Evolutionary conservation across 2,113 vertebrate species (phyloP), one percentile per base, ranked within the genome.

Genomic region (Chaenogobius annularis): DNA sequence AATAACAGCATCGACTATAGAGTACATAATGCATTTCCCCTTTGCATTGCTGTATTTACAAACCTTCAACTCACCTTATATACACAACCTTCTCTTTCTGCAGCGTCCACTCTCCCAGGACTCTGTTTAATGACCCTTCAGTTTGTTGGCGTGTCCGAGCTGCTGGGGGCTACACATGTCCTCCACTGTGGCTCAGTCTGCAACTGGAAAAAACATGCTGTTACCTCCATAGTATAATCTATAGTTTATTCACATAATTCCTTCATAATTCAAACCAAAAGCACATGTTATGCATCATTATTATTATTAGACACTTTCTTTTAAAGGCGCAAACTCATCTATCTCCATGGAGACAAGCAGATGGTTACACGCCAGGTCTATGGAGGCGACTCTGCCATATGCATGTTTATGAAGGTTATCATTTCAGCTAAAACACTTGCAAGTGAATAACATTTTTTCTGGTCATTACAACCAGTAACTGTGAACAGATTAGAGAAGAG

Each of bases 121-220:
- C 20, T 70, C 31, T 73, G 72, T 68, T 84, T 74, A 87, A 84
- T 85, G 81, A 80, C 74, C 80, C 82, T 55, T 78, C 70, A 23
- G 67, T 79, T 66, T 72, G 69, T 73, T 72, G 69, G 69, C 69
- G 67, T 71, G 74, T 73, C 61, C 66, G 22, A 72, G 4, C 67
- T 14, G 54, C 77, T 48, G 58, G 69, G 67, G 77, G 81, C 67
- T 68, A 78, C 68, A 52, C 40, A 77, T n/a, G 72, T 61, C 84
- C 81, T 79, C 40, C 7, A 64, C 46, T 46, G 50, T 1, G 65
- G 66, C 22, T 50, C 58, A 19, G 59, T 77, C 68, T 72, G 55
- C 67, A 67, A 10, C 10, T 50, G 59, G 70, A 74, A 43, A 68
- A 52, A 64, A 63, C 8, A 63, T 11, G 10, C 35, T n/a, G 10